phyloP scores from a whole-genome alignment of 1,140 invertebrate genomes.

The Bombus superbus region DNA sequence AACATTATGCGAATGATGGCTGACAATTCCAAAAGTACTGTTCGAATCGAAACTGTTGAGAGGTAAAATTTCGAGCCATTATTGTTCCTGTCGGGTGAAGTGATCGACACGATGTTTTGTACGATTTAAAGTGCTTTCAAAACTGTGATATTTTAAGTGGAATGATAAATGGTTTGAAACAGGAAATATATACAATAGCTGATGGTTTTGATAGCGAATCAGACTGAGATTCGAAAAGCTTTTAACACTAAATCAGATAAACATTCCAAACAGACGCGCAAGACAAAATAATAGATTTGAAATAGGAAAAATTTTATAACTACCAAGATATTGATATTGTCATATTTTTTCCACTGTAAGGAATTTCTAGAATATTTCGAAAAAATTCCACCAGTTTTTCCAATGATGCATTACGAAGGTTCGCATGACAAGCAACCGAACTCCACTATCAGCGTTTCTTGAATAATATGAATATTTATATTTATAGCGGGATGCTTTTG shows the following conservation, averaged over 20 bases:
- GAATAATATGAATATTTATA: conserved; percentile 44
- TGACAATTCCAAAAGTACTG: neutral
- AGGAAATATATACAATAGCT: neutral
- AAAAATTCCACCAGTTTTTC: neutral
- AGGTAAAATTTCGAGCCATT: neutral
- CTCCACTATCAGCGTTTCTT: conserved; percentile 8
- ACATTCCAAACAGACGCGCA: neutral
- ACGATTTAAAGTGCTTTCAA: neutral
- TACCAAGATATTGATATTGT: neutral
- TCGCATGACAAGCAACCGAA: neutral
- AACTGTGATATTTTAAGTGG: conserved; percentile 1
- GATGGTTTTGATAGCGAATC: neutral
- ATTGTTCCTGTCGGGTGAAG: neutral
- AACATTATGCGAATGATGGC: neutral
- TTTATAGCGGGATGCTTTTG: conserved; percentile 11
- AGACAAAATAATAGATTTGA: neutral
- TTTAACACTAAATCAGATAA: neutral
- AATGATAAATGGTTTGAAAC: neutral
- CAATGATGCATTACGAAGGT: neutral
- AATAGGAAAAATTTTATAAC: neutral
- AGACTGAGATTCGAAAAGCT: neutral
- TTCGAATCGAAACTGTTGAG: neutral
- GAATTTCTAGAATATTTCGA: neutral
- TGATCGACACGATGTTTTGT: neutral
- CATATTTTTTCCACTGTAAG: no score